Evolutionary conservation across 2,888 invertebrate genomes (phyloP).

Genomic region (Melanostoma mellinum): DNA sequence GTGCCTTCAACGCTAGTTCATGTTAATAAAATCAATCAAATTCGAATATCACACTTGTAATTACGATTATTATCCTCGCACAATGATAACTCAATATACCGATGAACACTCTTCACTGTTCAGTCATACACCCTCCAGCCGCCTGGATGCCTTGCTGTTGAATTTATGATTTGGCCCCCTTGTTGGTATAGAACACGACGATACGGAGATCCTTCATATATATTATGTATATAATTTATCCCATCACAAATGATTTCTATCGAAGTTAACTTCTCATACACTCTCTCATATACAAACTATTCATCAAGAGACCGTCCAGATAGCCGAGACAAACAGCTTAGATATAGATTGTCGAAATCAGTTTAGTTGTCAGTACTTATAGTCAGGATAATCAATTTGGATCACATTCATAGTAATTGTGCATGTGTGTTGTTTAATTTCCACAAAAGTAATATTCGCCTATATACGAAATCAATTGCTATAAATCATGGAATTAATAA

Average conservation of each 20-base stretch:
- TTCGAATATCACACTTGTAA: conserved; percentile 61
- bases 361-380: conserved; percentile 38
- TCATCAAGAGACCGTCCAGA: neutral
- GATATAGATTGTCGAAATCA: conserved; percentile 61
- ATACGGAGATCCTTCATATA: neutral
- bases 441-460: conserved; percentile 44
- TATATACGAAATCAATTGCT: conserved; percentile 61
- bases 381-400: conserved; percentile 27
- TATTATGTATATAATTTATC: conserved; percentile 47
- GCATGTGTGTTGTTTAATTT: neutral
- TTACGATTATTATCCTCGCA: conserved; percentile 63
- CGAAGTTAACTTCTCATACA: conserved; percentile 49
- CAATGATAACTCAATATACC: conserved; percentile 59
- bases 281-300: neutral
- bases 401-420: neutral
- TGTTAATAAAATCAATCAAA: conserved; percentile 16
- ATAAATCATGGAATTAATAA: conserved; percentile 68
- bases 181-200: conserved; percentile 1
- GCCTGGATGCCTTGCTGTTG: conserved; percentile 31
- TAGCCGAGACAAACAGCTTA: conserved; percentile 20
- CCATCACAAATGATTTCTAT: conserved; percentile 61
- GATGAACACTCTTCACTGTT: conserved; percentile 33
- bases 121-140: neutral
- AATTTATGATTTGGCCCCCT: conserved; percentile 62
- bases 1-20: too few relatives aligned